Conservation (phyloP, 2,888 invertebrate genomes). For the Colletes collaris region DNA sequence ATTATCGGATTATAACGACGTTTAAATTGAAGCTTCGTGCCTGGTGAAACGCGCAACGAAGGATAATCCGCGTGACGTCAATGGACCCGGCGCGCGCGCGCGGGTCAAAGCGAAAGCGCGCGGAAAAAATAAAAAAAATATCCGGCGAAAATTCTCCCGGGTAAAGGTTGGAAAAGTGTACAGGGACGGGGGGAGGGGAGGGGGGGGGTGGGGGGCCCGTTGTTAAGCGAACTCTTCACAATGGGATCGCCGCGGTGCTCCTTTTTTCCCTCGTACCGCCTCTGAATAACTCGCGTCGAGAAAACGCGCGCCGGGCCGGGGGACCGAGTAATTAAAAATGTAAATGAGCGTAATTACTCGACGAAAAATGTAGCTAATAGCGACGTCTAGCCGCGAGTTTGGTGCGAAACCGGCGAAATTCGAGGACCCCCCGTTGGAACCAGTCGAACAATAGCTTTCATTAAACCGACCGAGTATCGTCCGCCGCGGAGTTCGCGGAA, state of each 20-base stretch:
- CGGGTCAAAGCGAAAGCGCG: constrained; percentile 31
- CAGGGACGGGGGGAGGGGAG: too few species aligned
- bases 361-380: constrained; percentile 41
- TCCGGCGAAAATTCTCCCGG: constrained; percentile 25
- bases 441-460: constrained; percentile 64
- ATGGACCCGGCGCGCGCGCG: background rate
- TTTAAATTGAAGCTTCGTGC: constrained; percentile 39
- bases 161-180: constrained; percentile 26
- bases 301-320: background rate
- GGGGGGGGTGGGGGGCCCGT: background rate
- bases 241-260: constrained; percentile 10
- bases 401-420: constrained; percentile 42
- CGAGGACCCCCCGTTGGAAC: constrained; percentile 35
- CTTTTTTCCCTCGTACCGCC: background rate
- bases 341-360: constrained; percentile 52
- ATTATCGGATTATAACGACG: constrained; percentile 39
- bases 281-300: constrained; percentile 29
- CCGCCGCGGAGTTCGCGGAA: constrained; percentile 33
- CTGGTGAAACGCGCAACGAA: constrained; percentile 25
- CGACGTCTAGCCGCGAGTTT: constrained; percentile 19
- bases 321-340: constrained; percentile 48
- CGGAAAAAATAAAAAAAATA: constrained; percentile 35
- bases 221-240: constrained; percentile 40
- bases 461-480: constrained; percentile 54
- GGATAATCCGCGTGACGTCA: constrained; percentile 47